Conservation (phyloP, 2,888 invertebrate species). For the Agrochola litura region DNA sequence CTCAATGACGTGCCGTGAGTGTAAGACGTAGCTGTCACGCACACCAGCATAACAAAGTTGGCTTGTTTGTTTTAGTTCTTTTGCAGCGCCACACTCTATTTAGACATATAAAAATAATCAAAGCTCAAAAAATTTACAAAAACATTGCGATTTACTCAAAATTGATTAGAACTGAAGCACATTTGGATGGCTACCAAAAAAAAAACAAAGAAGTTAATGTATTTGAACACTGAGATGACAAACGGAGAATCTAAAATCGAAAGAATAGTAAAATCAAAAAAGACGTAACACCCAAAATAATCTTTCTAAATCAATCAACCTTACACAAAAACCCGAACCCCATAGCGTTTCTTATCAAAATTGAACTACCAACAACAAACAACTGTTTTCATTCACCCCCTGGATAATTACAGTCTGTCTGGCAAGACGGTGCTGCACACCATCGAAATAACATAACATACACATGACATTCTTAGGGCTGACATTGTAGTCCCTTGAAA, state of each 20-base stretch:
- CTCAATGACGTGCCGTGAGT: no score
- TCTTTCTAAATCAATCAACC: background rate
- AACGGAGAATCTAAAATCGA: no score
- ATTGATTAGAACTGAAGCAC: background rate
- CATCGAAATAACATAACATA: conserved; percentile 44
- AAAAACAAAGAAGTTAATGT: no score
- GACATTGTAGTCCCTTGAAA: conserved; percentile 22
- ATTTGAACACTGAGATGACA: background rate
- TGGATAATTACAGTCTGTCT: conserved; percentile 58
- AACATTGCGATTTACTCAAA: background rate
- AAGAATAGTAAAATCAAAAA: background rate
- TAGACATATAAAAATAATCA: no score
- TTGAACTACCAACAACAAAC: conserved; percentile 34
- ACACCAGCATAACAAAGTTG: no score
- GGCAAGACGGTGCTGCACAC: conserved; percentile 51
- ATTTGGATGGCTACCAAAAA: background rate
- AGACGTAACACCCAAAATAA: background rate
- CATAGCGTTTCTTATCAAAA: conserved; percentile 26
- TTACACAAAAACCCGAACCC: background rate
- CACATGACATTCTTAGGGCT: conserved; percentile 41
- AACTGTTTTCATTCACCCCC: conserved; percentile 47
- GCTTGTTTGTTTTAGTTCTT: no score
- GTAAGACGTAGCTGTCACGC: no score
- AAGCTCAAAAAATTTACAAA: no score
- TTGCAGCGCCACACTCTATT: no score